Evolutionary conservation across 2,797 vertebrate genomes (phyloP), one percentile per base, ranked within the genome.

Genomic region (Sciaenops ocellatus): DNA sequence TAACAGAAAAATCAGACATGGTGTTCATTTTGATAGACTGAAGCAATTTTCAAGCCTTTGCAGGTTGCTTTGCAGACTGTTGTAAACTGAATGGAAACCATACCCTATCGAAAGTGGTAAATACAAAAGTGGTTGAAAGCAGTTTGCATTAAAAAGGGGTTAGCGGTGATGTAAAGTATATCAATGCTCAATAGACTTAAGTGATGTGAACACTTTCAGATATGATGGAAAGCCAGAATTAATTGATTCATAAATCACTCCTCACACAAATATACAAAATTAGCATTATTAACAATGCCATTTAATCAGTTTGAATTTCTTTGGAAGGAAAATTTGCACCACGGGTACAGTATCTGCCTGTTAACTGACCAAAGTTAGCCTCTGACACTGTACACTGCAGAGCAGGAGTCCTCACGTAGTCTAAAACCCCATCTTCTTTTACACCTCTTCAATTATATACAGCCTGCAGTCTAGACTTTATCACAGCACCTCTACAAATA

Each of bases 371-470:
- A 74, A 52, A 56, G 67, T 41, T 74, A 76, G 61, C 66, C 70
- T 64, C 48, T 80, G 81, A 90, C 87, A 85, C 87, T 87, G 82
- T 87, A 89, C 80, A 90, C 87, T 88, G 78, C 64, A 22, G 42
- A 74, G 82, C 56, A 42, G 54, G 64, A 82, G 63, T 67, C 66
- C 83, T 73, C 44, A 42, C 73, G 89, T 84, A 93, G 73, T 89
- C 80, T 87, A 81, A 91, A 92, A 82, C 89, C 88, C 80, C 89
- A 91, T 94, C 91, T 94, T 95, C 87, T 93, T 95, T 95, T 96
- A 94, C 94, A 95, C 89, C 92, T 95, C 88, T 91, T 95, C 87
- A 96, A 94, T 96, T 93, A 95, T 95, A 94, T 89, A 96, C 82
- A 76, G 76, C 85, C 78, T 75, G 73, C 85, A 67, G 94, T 95